Evolutionary conservation across 1,140 invertebrate genomes (phyloP).

Genomic region (Antheraea pernyi): DNA sequence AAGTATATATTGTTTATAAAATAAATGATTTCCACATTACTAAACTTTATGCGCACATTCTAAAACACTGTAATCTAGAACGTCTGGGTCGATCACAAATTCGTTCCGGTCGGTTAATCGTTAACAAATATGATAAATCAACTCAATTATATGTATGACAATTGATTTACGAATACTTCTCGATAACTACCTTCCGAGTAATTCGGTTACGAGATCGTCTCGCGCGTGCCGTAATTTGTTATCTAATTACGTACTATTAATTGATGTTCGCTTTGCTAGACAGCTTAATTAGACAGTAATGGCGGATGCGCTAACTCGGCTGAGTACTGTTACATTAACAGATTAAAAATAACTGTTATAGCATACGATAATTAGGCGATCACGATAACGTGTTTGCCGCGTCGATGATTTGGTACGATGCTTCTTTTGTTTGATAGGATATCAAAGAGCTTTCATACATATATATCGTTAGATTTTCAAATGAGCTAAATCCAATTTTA

Average conservation of each 20-base stretch:
- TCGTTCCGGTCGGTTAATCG: too few relatives aligned
- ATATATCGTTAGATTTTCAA: too few relatives aligned
- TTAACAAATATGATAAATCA: too few relatives aligned
- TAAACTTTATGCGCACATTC: too few relatives aligned
- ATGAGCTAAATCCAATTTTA: too few relatives aligned
- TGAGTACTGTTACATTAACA: background rate
- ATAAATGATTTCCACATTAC: too few relatives aligned
- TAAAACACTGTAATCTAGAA: too few relatives aligned
- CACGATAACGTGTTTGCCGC: background rate
- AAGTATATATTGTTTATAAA: too few relatives aligned
- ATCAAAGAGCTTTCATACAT: background rate
- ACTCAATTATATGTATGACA: background rate
- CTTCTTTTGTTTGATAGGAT: background rate
- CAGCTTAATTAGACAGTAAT: conserved; percentile 9
- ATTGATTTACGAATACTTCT: background rate
- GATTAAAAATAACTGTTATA: conserved; percentile 2
- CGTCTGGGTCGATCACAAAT: too few relatives aligned
- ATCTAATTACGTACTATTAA: conserved; percentile 12
- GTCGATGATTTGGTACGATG: background rate
- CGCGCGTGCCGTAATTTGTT: conserved; percentile 4
- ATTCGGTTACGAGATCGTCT: conserved; percentile 5
- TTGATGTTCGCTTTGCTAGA: conserved; percentile 6
- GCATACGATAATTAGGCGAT: background rate
- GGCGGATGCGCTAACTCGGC: background rate
- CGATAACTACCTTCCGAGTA: background rate